Base-by-base conservation (phyloP, 1,140 invertebrate species). In the Hermatobates lingyangjiaoensis region DNA sequence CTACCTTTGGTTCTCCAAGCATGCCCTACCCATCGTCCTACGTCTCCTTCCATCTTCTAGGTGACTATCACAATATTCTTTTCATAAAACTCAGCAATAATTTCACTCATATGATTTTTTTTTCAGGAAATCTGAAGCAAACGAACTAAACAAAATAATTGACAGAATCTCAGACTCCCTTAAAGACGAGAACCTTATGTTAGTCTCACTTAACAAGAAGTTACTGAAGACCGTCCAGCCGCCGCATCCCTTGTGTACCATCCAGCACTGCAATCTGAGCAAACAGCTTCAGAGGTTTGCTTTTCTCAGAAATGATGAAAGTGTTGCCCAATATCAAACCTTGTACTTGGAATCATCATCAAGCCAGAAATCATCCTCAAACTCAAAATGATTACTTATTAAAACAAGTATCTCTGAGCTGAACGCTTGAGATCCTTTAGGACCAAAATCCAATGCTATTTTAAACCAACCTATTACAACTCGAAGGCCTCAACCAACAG, bases 1-100 rank as follows among this genome's bases (percentile, higher is more conserved):
- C 52, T 60, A 54, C 34, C 48, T 48, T 40, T 60, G 58, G 58
- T 46, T 60, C 20, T 27, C 25, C 10, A 60, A 58, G 50, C 39
- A 57, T 12, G 52, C 57, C 34, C 20, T 59, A 21, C 58, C 59
- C 4, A 18, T 53, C 4, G 18, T 55, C 18, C 14, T 48, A 5
- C 42, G 54, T n/a, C 5, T 53, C 7, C 15, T 48, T 7, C 21
- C 34, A 10, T n/a, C 2, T 40, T 40, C n/a, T 18, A 40, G 39
- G 39, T 20, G 4, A 40, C n/a, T n/a, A n/a, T n/a, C n/a, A n/a
- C n/a, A n/a, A n/a, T n/a, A n/a, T n/a, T n/a, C n/a, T n/a, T n/a
- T n/a, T n/a, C n/a, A n/a, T n/a, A n/a, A n/a, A n/a, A n/a, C n/a
- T n/a, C n/a, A n/a, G n/a, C n/a, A n/a, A n/a, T n/a, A n/a, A n/a